Percentiles rank a stretch among this genome's conserved stretches.
Conservation (phyloP, 2,888 invertebrate genomes). For the Sisyra terminalis region DNA sequence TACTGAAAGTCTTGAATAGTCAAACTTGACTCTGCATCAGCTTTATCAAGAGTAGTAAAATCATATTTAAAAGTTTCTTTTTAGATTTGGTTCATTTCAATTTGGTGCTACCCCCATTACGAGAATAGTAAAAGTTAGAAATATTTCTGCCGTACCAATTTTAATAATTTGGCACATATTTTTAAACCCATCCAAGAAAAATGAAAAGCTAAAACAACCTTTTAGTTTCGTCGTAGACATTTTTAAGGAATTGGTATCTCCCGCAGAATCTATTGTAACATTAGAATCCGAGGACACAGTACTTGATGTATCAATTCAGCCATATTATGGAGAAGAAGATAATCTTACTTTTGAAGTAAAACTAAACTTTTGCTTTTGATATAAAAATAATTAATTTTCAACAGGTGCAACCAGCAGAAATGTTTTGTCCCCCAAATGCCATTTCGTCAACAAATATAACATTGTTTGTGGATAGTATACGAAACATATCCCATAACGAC, state of each 20-base stretch:
- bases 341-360: slow-evolving; percentile 12
- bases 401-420: slow-evolving; percentile 15
- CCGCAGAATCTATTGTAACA: not conserved
- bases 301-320: slow-evolving; percentile 14
- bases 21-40: too few species aligned
- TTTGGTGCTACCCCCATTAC: slow-evolving; percentile 11
- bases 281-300: slow-evolving; percentile 8
- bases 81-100: slow-evolving; percentile 17
- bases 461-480: too few species aligned
- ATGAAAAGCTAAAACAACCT: slow-evolving; percentile 10
- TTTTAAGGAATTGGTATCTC: not conserved
- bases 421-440: slow-evolving; percentile 15
- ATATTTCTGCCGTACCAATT: slow-evolving; percentile 19
- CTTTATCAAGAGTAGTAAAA: too few species aligned
- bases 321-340: slow-evolving; percentile 16
- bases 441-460: slow-evolving; percentile 10
- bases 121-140: slow-evolving; percentile 18
- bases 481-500: too few species aligned
- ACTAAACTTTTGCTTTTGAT: slow-evolving; percentile 1
- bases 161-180: slow-evolving; percentile 20
- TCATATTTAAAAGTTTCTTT: slow-evolving; percentile 7
- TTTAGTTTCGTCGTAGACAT: slow-evolving; percentile 18
- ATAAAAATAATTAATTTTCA: slow-evolving; percentile 7
- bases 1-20: too few species aligned
- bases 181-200: slow-evolving; percentile 11